Base-by-base conservation (phyloP, 2,888 invertebrate genomes). In the Lepidonotus clava region DNA sequence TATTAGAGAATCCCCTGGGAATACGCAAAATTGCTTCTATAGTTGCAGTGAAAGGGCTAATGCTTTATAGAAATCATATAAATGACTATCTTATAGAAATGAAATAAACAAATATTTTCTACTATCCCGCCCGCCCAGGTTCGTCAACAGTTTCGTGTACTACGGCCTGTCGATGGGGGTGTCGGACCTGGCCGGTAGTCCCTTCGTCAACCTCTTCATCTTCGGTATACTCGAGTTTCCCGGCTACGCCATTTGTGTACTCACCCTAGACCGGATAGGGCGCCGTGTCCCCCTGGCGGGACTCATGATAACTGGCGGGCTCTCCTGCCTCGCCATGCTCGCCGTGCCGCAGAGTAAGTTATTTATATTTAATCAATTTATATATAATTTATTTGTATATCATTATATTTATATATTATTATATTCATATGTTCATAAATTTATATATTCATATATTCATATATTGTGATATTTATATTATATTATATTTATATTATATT, bases 101-200 rank as follows among this genome's bases (percentile, higher is more conserved):
- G 46, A 11, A 46, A 46, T 11, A 46, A 46, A 8, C 46, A 46
- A 46, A 46, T 18, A 46, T 11, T 11, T 18, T 11, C 18, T 18
- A 46, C 18, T 46, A 8, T 46, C 18, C 46, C n/a, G 0, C 24
- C 32, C 34, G 5, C 38, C 5, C 71, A 90, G 90, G 90, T 89
- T 88, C 41, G 87, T 87, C 4, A 85, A 85, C 76, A 90, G 88
- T 80, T 87, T 90, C n/a, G 89, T 89, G 32, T 90, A 84, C 83
- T 89, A 90, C 77, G 90, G 89, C 18, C 80, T 90, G 38, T 84
- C 88, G 5, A 56, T 90, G 66, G 87, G 86, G 8, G 85, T 87
- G 0, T 61, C 86, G 0, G 86, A 86, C 32, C 76, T 90, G 18
- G 84, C 85, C 28, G 90, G 89, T 0, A 80, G 86, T 67, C 85